Base-by-base conservation (phyloP, 2,888 invertebrate genomes). In the Serripes groenlandicus region DNA sequence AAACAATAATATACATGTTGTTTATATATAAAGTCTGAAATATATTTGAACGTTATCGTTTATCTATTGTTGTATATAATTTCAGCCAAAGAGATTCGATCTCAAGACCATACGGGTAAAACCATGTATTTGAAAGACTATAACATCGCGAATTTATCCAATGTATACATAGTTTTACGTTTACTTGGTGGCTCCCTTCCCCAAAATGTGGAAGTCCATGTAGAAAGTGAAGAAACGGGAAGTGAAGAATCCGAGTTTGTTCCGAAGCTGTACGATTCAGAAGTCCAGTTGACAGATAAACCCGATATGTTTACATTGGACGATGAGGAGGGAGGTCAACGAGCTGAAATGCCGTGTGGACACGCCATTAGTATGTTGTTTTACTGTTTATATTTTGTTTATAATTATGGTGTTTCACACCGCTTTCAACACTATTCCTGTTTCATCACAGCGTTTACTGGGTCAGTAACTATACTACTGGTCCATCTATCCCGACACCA, bases 261-360 rank as follows among this genome's bases (percentile, higher is more conserved):
- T n/a, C 77, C 82, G 0, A 88, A 88, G 49, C 68, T 64, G 66
- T 85, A 82, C 34, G 81, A 75, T 32, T 69, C 71, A 0, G 85
- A 79, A 30, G 78, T 84, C 18, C 72, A 79, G 23, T 77, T 87
- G 5, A 86, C 87, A 2, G 73, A 84, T 18, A 78, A 66, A 37
- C 88, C 89, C 0, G 89, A 89, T 72, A 88, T 89, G 89, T 83
- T 89, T 42, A 89, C 88, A 1, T 68, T 74, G 52, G 89, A 89
- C 56, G 89, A 89, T 56, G 84, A 87, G 21, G 42, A 70, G 23
- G 85, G 72, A 3, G 80, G 79, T 18, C 76, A 85, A 49, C 62
- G 88, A 18, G 87, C 87, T 2, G 74, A 83, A 64, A 89, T 88
- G 86, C 89, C 89, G 15, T 89, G 89, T 71, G 85, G 88, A 34